phyloP scores from a whole-genome alignment of 2,888 invertebrate species.

The Dioctria rufipes region DNA sequence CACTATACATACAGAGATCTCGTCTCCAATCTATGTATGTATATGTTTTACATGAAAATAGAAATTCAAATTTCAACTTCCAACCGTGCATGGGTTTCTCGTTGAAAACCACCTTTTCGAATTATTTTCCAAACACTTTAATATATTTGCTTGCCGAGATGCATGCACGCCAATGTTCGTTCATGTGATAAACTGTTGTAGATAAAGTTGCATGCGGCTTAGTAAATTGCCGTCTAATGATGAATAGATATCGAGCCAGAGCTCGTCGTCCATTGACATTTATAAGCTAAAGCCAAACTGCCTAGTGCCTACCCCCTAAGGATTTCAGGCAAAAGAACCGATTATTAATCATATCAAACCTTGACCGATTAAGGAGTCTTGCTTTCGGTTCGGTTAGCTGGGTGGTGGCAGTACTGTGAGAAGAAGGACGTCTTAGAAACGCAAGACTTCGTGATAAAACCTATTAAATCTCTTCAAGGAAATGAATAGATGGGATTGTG shows the following conservation, averaged over 20 bases:
- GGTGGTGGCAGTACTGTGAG: background rate
- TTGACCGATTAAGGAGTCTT: constrained; percentile 41
- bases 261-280: constrained; percentile 44
- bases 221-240: constrained; percentile 29
- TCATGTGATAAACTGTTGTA: constrained; percentile 37
- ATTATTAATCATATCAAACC: constrained; percentile 49
- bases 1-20: no score
- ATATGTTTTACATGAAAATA: constrained; percentile 21
- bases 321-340: background rate
- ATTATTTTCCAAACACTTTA: constrained; percentile 3
- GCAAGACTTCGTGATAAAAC: constrained; percentile 49
- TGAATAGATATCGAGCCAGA: background rate
- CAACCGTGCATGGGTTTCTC: constrained; percentile 11
- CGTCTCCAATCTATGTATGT: background rate
- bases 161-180: constrained; percentile 26
- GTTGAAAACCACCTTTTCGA: constrained; percentile 16
- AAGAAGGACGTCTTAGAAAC: constrained; percentile 7
- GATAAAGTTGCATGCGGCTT: constrained; percentile 42
- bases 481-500: constrained; percentile 45
- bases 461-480: constrained; percentile 49
- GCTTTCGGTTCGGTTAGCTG: background rate
- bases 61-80: constrained; percentile 37
- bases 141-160: background rate
- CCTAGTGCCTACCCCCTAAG: constrained; percentile 8
- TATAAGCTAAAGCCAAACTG: constrained; percentile 26